Base-by-base conservation (phyloP, 2,797 vertebrate genomes). In the Telmatherina bonti region DNA sequence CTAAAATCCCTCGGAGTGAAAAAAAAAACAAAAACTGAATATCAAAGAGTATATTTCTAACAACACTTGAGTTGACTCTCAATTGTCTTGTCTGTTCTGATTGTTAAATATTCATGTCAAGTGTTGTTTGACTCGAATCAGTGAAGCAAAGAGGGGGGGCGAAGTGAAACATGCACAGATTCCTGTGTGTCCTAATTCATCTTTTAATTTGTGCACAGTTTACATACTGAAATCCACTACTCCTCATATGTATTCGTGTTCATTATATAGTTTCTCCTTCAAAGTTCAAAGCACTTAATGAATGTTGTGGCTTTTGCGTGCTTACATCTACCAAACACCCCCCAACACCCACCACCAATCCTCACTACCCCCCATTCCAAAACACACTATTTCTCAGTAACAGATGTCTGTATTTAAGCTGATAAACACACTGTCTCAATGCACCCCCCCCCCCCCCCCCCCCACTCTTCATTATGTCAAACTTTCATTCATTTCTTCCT, bases 381-480 rank as follows among this genome's bases (percentile, higher is more conserved):
- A 84, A 83, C 76, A 85, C 85, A 75, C 79, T 69, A 78, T 82
- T 85, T 78, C 89, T 85, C 86, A 70, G 89, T 83, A 90, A 93
- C 93, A 94, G 93, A 94, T 95, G 93, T 94, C 94, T 92, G 92
- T 89, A 91, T 94, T 92, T 94, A 93, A 93, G 91, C 92, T 88
- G 91, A 93, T 94, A 94, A 94, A 93, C 89, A 85, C 85, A 78
- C 88, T 82, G 85, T 88, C 88, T 90, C 81, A 83, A 65, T 89
- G 76, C 84, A 84, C 85, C 75, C 73, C 78, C 80, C 81, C 78
- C 87, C 79, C 57, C 80, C 18, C 1, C 91, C 89, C 90, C 87
- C 89, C 90, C 88, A 74, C 76, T 81, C 86, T 90, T 94, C 93
- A 94, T 94, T 93, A 93, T 92, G 89, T 93, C 90, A 92, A 95